These are phyloP conservation scores for Apamea epomidion DNA, from an alignment of 2,888 invertebrate genomes.

Conservation along the genomic window DNA sequence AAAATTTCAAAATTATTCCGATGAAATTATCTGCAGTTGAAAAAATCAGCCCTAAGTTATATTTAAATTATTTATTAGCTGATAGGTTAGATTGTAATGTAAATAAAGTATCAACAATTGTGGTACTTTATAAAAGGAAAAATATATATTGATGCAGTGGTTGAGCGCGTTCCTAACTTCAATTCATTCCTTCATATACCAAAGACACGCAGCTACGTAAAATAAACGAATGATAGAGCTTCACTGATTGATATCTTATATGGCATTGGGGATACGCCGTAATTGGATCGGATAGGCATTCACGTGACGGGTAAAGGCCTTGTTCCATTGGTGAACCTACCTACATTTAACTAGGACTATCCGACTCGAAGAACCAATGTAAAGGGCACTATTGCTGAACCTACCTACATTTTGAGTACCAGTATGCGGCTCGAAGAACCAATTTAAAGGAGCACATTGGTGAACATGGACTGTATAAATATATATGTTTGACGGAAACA, in stretches of 20 bases:
- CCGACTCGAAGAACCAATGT: conserved; percentile 13
- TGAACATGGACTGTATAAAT: neutral
- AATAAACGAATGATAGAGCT: conserved; percentile 47
- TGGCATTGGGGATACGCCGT: conserved; percentile 51
- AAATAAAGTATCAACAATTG: too few relatives aligned
- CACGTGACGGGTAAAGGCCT: conserved; percentile 13
- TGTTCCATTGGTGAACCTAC: conserved; percentile 1
- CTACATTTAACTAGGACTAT: neutral
- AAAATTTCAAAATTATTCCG: too few relatives aligned
- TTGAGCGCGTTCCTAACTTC: neutral
- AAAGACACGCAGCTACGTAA: neutral
- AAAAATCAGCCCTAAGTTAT: too few relatives aligned
- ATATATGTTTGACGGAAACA: too few relatives aligned
- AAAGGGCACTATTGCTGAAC: conserved; percentile 1
- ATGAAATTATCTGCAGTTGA: too few relatives aligned
- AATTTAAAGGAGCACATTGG: neutral
- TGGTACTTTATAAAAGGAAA: too few relatives aligned
- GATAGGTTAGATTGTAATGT: too few relatives aligned
- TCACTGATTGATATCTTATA: conserved; percentile 61
- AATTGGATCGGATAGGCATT: conserved; percentile 47
- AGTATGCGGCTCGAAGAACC: conserved; percentile 7
- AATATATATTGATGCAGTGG: neutral
- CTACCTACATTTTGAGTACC: neutral
- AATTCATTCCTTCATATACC: neutral
- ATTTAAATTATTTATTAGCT: too few relatives aligned